These are phyloP conservation scores for Sarcoramphus papa DNA, from an alignment of 2,797 vertebrate genomes.

Conservation along the genomic window DNA sequence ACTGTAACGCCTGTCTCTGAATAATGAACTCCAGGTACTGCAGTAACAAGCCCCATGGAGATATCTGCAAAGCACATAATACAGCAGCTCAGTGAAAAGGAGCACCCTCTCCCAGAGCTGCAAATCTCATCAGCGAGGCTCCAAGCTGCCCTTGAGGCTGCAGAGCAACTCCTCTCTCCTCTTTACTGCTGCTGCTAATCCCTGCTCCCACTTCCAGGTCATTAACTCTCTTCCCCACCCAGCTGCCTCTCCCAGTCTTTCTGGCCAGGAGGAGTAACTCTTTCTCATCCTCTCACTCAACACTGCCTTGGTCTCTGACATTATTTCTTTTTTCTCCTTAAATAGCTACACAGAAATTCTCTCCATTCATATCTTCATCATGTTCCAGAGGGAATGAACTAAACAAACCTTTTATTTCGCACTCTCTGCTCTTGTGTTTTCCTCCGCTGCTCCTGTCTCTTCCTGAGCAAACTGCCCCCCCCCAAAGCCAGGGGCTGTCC, in stretches of 20 bases:
- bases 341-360: neutral
- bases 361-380: neutral
- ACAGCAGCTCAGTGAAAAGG: neutral
- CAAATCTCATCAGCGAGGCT: neutral
- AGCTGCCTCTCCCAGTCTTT: constrained; percentile 43
- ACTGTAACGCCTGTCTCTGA: neutral
- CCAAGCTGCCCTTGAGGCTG: constrained; percentile 25
- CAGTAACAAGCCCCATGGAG: constrained; percentile 36
- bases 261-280: constrained; percentile 35
- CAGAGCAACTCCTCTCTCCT: constrained; percentile 1
- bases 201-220: constrained; percentile 53
- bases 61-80: constrained; percentile 7
- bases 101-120: neutral
- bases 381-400: neutral
- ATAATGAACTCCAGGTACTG: constrained; percentile 40
- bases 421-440: neutral
- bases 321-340: neutral
- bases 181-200: constrained; percentile 13
- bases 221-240: constrained; percentile 51
- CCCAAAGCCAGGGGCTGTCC: neutral
- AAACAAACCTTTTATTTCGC: neutral
- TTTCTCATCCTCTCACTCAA: neutral
- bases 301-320: neutral
- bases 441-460: neutral
- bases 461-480: neutral